Percentiles rank a stretch among this genome's conserved stretches.
Evolutionary conservation across 1,140 invertebrate genomes (phyloP).

Genomic region (Lanistes nyassanus): DNA sequence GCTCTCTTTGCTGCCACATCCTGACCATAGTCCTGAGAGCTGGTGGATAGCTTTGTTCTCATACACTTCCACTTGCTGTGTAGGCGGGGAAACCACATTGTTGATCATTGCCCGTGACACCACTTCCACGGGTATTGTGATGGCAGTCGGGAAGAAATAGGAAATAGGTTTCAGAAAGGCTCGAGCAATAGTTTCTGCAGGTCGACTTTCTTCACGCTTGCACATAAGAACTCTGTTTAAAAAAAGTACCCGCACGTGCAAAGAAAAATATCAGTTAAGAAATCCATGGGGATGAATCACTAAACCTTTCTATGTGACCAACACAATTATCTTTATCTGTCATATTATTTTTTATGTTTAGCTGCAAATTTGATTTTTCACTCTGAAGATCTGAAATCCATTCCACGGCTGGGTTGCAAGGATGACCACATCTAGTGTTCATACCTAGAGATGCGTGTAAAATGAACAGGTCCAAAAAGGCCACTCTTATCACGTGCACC

Average conservation of each 20-base stretch:
- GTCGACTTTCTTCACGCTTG: constrained; percentile 57
- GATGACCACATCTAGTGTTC: no score
- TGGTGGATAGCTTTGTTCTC: constrained; percentile 63
- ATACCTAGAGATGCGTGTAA: no score
- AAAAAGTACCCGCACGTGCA: not conserved
- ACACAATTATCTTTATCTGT: no score
- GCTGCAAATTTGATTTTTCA: no score
- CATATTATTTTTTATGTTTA: no score
- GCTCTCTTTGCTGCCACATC: constrained; percentile 21
- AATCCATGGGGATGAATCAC: no score
- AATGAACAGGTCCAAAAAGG: no score
- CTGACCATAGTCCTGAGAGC: constrained; percentile 46
- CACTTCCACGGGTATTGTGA: constrained; percentile 55
- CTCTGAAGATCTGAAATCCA: no score
- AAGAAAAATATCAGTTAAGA: not conserved
- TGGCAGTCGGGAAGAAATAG: constrained; percentile 59
- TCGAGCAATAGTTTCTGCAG: constrained; percentile 51
- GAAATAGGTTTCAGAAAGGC: constrained; percentile 56
- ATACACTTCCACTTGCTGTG: constrained; percentile 35
- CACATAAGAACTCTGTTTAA: constrained; percentile 57
- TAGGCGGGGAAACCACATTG: constrained; percentile 40
- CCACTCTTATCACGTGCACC: no score
- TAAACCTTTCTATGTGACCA: no score
- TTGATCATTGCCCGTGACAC: constrained; percentile 61
- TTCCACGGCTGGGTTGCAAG: no score